Evolutionary conservation across 2,888 invertebrate genomes (phyloP).

Genomic region (Ceriagrion tenellum): DNA sequence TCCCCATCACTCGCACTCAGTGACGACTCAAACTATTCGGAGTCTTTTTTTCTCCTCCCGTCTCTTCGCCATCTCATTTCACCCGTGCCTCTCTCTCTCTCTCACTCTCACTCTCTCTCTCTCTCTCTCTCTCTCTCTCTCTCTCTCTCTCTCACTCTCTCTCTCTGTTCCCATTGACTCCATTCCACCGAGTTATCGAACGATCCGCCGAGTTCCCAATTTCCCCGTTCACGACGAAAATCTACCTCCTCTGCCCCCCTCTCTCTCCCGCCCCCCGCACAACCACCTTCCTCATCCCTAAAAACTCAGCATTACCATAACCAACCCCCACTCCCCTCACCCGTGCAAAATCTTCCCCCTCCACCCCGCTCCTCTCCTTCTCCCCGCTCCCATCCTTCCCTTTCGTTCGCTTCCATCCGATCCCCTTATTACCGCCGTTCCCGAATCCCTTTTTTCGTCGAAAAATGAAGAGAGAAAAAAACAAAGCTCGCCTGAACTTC

Average conservation of each 20-base stretch:
- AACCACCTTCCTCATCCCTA: neutral
- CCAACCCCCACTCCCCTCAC: neutral
- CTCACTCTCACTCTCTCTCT: too few species aligned
- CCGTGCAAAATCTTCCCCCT: neutral
- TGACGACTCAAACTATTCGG: neutral
- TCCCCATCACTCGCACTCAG: neutral
- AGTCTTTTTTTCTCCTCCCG: neutral
- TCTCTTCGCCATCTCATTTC: neutral
- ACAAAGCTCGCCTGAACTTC: neutral
- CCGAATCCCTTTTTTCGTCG: neutral
- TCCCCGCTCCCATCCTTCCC: neutral
- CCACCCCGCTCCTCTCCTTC: too few species aligned
- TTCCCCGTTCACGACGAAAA: neutral
- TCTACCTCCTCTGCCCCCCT: neutral
- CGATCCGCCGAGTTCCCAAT: conserved; percentile 21
- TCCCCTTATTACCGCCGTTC: conserved; percentile 10
- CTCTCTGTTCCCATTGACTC: neutral
- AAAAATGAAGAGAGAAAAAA: neutral
- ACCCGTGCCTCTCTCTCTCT: too few species aligned
- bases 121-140: too few species aligned
- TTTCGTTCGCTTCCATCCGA: neutral
- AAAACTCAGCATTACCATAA: neutral
- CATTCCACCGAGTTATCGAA: conserved; percentile 28
- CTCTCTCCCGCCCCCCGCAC: neutral
- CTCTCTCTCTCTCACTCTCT: too few species aligned